phyloP scores from a whole-genome alignment of 2,113 vertebrate species.

The Ivindomyrus marchei region DNA sequence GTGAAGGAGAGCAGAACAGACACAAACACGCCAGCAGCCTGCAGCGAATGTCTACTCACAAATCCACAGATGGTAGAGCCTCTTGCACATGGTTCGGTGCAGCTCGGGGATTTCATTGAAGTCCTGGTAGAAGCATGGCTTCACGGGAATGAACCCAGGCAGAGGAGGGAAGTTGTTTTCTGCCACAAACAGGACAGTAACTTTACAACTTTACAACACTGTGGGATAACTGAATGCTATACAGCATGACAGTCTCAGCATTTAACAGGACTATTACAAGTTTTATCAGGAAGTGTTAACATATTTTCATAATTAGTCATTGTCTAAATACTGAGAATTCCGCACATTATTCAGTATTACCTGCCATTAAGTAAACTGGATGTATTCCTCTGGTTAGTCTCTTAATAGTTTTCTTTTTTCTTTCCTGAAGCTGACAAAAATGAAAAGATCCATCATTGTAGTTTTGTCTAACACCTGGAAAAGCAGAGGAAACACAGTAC shows the following conservation, averaged over 20 bases:
- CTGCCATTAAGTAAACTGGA: constrained; percentile 9
- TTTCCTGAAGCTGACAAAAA: not conserved
- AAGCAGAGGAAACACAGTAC: not conserved
- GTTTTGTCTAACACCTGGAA: not conserved
- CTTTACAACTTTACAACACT: not conserved
- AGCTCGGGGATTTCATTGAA: constrained; percentile 92
- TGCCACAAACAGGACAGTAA: constrained; percentile 37
- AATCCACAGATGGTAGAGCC: constrained; percentile 97
- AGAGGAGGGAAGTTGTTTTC: constrained; percentile 95
- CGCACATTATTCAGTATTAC: not conserved
- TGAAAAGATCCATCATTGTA: not conserved
- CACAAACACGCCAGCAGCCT: not conserved
- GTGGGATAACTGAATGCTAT: not conserved
- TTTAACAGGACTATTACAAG: not conserved
- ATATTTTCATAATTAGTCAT: not conserved
- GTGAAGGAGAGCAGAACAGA: not conserved
- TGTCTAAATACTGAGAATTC: not conserved
- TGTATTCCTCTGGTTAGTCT: not conserved
- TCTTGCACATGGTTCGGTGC: constrained; percentile 86
- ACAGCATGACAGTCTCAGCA: not conserved
- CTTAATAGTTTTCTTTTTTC: not conserved
- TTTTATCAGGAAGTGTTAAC: not conserved
- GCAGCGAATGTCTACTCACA: constrained; percentile 63
- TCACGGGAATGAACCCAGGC: constrained; percentile 86
- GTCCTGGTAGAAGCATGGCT: constrained; percentile 97